phyloP scores from a whole-genome alignment of 2,113 vertebrate genomes.

The Coracopsis vasa region DNA sequence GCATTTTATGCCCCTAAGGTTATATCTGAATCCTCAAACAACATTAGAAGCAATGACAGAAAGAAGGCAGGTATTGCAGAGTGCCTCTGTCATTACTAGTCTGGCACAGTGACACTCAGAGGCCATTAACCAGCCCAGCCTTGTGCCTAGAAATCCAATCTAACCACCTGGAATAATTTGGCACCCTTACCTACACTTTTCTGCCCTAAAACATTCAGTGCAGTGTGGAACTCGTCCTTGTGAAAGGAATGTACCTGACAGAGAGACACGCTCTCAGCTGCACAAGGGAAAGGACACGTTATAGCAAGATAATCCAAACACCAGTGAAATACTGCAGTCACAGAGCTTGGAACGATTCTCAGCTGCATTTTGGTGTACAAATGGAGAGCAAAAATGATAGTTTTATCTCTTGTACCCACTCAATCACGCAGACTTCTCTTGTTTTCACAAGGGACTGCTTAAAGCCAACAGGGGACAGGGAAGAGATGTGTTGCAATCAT shows the following conservation, averaged over 20 bases:
- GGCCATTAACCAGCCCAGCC: not conserved
- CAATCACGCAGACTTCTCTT: not conserved
- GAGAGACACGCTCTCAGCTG: not conserved
- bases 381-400: accelerated
- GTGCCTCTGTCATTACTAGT: not conserved
- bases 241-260: not conserved
- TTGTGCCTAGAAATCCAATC: constrained; percentile 4
- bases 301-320: not conserved
- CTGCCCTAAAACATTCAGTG: accelerated
- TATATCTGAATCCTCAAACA: not conserved
- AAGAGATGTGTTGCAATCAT: not conserved
- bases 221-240: not conserved
- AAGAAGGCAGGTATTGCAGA: not conserved
- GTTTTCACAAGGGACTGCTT: not conserved
- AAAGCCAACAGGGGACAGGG: not conserved
- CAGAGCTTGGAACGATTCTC: not conserved
- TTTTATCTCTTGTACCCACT: not conserved
- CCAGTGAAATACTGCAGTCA: not conserved
- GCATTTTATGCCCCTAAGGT: not conserved
- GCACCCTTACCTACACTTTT: not conserved
- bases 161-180: constrained; percentile 12
- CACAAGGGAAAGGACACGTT: not conserved
- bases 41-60: not conserved
- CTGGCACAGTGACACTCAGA: not conserved
- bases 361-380: not conserved